These are phyloP conservation scores for Enteromius anoplus DNA, from an alignment of 2,797 vertebrate genomes.

Conservation along the genomic window DNA sequence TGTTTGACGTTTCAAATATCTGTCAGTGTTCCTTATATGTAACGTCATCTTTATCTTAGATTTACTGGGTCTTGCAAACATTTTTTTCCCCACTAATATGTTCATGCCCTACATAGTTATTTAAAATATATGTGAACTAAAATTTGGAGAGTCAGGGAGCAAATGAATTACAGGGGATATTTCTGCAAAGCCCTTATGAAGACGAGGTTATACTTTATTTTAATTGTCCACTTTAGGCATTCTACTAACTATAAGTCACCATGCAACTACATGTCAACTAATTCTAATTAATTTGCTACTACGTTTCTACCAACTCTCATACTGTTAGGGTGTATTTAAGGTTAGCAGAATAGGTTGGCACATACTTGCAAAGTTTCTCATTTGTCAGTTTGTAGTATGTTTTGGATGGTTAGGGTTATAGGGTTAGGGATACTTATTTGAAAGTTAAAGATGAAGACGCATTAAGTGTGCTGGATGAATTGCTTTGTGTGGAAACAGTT, in stretches of 20 bases:
- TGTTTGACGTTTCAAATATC: slow-evolving; percentile 5
- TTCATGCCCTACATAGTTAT: neutral
- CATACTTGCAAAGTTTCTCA: too few species aligned
- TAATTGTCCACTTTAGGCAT: too few species aligned
- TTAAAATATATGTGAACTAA: neutral
- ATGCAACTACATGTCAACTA: too few species aligned
- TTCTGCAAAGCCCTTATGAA: neutral
- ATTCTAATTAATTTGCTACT: too few species aligned
- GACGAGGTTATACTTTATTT: too few species aligned
- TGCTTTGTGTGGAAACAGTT: neutral
- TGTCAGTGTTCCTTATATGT: neutral
- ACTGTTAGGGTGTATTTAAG: too few species aligned
- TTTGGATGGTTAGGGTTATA: too few species aligned
- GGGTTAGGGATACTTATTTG: neutral
- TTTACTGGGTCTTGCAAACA: neutral
- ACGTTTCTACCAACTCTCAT: too few species aligned
- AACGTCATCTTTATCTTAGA: neutral
- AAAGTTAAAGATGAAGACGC: neutral
- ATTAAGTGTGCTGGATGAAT: neutral
- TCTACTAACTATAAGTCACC: too few species aligned
- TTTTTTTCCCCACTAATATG: neutral
- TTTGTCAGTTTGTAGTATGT: too few species aligned
- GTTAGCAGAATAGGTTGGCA: too few species aligned
- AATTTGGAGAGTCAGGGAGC: neutral
- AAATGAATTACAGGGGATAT: neutral